phyloP scores from a whole-genome alignment of 2,888 invertebrate species.

The Minunthozetes semirufus region DNA sequence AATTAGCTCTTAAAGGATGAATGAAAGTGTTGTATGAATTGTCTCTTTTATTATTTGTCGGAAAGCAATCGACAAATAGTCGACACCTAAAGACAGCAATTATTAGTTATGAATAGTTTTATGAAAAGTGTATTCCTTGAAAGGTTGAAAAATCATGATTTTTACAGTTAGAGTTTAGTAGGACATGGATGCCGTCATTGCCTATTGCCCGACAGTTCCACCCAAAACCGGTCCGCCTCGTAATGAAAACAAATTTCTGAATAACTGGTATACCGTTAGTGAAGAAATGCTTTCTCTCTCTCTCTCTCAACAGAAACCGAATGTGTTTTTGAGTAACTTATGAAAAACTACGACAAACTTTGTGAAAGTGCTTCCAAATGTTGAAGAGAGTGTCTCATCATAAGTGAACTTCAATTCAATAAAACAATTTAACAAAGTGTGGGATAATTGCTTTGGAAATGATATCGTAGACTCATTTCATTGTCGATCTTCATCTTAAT shows the following conservation, averaged over 20 bases:
- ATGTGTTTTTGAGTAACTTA: conserved; percentile 4
- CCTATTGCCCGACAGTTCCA: conserved; percentile 16
- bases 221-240: conserved; percentile 27
- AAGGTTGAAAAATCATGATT: not conserved
- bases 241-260: not conserved
- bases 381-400: too few species aligned
- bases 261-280: not conserved
- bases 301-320: not conserved
- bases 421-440: too few species aligned
- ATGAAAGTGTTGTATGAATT: too few species aligned
- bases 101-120: not conserved
- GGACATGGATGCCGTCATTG: conserved; percentile 31
- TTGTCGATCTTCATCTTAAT: too few species aligned
- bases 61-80: not conserved
- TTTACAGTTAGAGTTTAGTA: conserved; percentile 32
- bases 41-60: not conserved
- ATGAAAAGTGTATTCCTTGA: not conserved
- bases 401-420: too few species aligned
- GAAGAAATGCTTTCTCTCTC: conserved; percentile 24
- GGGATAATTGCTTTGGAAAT: too few species aligned
- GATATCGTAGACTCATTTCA: too few species aligned
- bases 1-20: too few species aligned
- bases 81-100: not conserved
- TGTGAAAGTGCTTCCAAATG: too few species aligned
- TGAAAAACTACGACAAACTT: not conserved